Base-by-base conservation (phyloP, 2,113 vertebrate species). In the Erinaceus europaeus region DNA sequence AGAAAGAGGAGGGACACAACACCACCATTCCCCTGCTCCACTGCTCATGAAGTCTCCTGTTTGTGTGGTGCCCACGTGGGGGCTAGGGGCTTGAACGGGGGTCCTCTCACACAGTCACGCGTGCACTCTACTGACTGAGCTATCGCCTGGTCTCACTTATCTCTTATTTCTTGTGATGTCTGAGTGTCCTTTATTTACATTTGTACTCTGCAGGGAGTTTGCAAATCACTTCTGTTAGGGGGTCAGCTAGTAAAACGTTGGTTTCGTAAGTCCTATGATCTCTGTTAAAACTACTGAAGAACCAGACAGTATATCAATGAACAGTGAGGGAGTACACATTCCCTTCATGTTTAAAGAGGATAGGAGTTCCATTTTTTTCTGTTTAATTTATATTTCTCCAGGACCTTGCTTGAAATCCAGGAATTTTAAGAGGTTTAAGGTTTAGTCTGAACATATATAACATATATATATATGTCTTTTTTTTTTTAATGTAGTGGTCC, bases 211-310 rank as follows among this genome's bases (percentile, higher is more conserved):
- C 40, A 6, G 64, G 52, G 20, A 32, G 3, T 64, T 46, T 20
- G 34, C 38, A 83, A 57, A 59, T 17, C 42, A 46, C 40, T 75
- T 78, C 53, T 76, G 3, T 67, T 72, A 80, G 61, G 82, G 68
- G 15, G 36, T 36, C 67, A 40, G 84, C 61, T 20, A 74, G 25
- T 59, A 84, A 69, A 80, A 74, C 46, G 34, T 71, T 42, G 23
- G 64, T 53, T 90, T 90, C 42, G 52, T 29, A 42, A n/a, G 42
- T 23, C 48, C 29, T 57, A 4, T 62, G 32, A 2, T 61, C 52
- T 67, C 48, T 57, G 38, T 55, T 82, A 25, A 17, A 81, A 52
- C 27, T 85, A 62, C 46, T 83, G 64, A 74, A 91, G 59, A 88
- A 85, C 53, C 34, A 84, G 57, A 81, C 15, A 67, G 1, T 42